Conservation (phyloP, 1,140 invertebrate genomes). For the Zophobas morio region DNA sequence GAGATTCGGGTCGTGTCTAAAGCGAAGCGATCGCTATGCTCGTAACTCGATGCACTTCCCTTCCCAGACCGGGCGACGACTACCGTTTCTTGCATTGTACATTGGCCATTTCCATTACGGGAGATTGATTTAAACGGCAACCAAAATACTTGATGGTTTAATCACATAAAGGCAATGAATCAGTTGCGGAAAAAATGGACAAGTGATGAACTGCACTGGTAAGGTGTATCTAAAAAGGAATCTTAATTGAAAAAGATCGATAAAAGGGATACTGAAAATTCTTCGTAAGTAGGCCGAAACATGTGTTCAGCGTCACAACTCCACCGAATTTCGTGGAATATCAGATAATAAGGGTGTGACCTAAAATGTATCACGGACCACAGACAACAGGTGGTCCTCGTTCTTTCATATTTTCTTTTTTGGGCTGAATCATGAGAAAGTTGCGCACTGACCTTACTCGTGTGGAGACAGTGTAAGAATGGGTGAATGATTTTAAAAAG, state of each 20-base stretch:
- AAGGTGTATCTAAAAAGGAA: conserved; percentile 4
- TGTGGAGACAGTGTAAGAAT: not conserved
- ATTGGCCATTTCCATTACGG: conserved; percentile 37
- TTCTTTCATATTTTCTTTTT: conserved; percentile 41
- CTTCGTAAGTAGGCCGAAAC: conserved; percentile 19
- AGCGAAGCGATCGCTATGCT: conserved; percentile 50
- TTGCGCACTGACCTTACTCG: conserved; percentile 18
- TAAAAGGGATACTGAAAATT: conserved; percentile 41
- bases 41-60: conserved; percentile 48
- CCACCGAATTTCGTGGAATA: conserved; percentile 43
- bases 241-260: conserved; percentile 48
- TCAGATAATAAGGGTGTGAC: conserved; percentile 47
- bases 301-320: conserved; percentile 22
- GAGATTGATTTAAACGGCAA: conserved; percentile 36
- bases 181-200: conserved; percentile 3
- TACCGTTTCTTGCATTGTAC: conserved; percentile 47
- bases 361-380: conserved; percentile 41
- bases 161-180: conserved; percentile 20
- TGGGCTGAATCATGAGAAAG: conserved; percentile 24
- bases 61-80: conserved; percentile 49
- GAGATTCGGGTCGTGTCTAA: conserved; percentile 56
- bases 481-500: not conserved
- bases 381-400: conserved; percentile 43
- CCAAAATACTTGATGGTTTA: conserved; percentile 26
- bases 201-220: not conserved